Evolutionary conservation across 2,113 vertebrate species (phyloP), one percentile per base, ranked within the genome.

Genomic region (Corythoichthys haematopterus): DNA sequence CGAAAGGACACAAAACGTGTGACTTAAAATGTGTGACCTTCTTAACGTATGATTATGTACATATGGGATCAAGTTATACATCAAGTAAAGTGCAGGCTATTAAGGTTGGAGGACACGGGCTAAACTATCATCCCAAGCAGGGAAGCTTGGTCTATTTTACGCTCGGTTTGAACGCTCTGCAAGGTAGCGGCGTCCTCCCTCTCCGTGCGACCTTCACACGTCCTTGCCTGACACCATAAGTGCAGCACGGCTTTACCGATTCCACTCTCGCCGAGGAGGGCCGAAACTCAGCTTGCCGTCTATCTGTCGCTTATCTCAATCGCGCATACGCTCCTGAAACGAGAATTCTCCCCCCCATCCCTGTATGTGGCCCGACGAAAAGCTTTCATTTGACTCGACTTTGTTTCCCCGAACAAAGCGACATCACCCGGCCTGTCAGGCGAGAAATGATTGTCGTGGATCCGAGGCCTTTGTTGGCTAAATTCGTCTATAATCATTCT

Each of bases 221-320:
- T 86, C 87, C 88, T 89, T 87, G 85, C 72, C 45, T 80, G 80
- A 79, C 82, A 68, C 75, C 74, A 72, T 58, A 64, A 78, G 77
- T 75, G 85, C 80, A 75, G 85, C 12, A 71, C 71, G 9, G 79
- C 81, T 75, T 71, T 38, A 78, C 69, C 20, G 64, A 66, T 80
- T 80, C 80, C 51, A 81, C 71, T 72, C 78, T 82, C 76, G 70
- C 74, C 73, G 79, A 78, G 76, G 80, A 85, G 50, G 83, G 80
- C 81, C 78, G 77, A 43, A 47, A 74, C 79, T 69, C 82, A 70
- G 68, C 77, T 81, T 70, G 75, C 75, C 64, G 61, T 82, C 75
- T 81, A 74, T 77, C 74, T 77, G 76, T 80, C 66, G 81, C 80
- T 87, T 85, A 88, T 89, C 87, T 86, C 85, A 72, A 83, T 85